Evolutionary conservation across 2,113 vertebrate genomes (phyloP).

Genomic region (Lophotis ruficrista): DNA sequence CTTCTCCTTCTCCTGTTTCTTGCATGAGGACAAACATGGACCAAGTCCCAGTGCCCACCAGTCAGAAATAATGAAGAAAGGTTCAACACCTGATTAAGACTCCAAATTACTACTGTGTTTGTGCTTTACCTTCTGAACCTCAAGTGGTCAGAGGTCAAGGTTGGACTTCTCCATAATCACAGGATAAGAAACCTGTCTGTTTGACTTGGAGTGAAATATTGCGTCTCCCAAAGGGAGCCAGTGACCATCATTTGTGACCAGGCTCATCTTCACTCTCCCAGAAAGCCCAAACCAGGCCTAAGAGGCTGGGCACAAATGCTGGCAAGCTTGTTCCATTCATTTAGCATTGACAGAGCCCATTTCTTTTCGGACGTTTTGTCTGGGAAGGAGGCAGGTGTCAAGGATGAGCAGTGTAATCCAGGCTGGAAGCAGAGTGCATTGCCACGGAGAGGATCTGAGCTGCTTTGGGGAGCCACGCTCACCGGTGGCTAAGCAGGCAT

Average conservation of each 20-base stretch:
- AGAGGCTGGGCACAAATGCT: not conserved
- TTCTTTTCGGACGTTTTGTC: not conserved
- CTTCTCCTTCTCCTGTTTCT: not conserved
- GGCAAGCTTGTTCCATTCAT: not conserved
- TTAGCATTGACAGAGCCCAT: accelerated
- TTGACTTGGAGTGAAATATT: not conserved
- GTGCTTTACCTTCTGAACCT: not conserved
- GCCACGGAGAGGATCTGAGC: not conserved
- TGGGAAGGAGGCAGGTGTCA: not conserved
- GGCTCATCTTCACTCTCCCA: not conserved
- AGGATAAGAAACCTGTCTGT: not conserved
- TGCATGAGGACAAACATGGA: not conserved
- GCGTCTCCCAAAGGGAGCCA: not conserved
- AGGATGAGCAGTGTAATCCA: not conserved
- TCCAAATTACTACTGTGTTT: not conserved
- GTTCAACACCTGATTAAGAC: not conserved
- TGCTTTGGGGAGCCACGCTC: not conserved
- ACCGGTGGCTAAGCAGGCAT: not conserved
- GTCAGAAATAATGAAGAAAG: not conserved
- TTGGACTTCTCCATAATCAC: not conserved
- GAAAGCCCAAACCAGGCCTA: not conserved
- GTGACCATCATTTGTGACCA: not conserved
- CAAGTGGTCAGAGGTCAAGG: not conserved
- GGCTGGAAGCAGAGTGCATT: not conserved
- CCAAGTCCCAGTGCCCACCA: not conserved